Evolutionary conservation across 2,113 vertebrate genomes (phyloP).

Genomic region (Narcine bancroftii): DNA sequence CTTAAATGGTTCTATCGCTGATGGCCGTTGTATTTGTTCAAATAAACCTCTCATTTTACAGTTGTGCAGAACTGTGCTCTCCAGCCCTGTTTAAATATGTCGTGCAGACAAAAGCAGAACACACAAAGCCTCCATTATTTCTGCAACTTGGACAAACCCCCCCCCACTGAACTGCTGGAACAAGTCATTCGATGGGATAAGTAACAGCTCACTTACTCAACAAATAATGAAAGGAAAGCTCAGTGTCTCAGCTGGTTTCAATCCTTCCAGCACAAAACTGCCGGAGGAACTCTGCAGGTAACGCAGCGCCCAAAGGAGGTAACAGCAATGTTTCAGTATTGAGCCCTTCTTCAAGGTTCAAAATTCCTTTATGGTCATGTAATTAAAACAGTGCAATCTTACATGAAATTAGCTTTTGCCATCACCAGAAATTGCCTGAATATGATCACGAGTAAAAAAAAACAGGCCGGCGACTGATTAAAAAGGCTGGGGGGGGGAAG

Average conservation of each 20-base stretch:
- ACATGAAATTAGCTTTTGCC: no score
- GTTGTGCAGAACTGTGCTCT: neutral
- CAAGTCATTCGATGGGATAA: neutral
- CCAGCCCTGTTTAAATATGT: neutral
- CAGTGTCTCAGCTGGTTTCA: neutral
- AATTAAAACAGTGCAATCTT: no score
- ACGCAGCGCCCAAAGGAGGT: no score
- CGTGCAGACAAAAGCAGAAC: neutral
- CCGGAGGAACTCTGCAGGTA: no score
- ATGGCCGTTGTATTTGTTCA: neutral
- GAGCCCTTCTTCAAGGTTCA: no score
- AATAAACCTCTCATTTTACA: neutral
- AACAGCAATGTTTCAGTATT: no score
- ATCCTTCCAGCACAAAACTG: no score
- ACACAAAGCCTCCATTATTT: neutral
- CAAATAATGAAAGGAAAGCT: neutral
- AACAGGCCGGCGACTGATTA: no score
- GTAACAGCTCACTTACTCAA: neutral
- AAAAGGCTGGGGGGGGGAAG: no score
- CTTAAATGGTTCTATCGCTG: neutral
- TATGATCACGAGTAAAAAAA: no score
- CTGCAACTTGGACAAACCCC: neutral
- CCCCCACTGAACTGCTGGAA: neutral
- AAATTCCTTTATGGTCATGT: no score
- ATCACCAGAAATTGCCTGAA: no score